These are phyloP conservation scores for Caiman crocodilus DNA, from an alignment of 2,797 vertebrate genomes.

Conservation along the genomic window DNA sequence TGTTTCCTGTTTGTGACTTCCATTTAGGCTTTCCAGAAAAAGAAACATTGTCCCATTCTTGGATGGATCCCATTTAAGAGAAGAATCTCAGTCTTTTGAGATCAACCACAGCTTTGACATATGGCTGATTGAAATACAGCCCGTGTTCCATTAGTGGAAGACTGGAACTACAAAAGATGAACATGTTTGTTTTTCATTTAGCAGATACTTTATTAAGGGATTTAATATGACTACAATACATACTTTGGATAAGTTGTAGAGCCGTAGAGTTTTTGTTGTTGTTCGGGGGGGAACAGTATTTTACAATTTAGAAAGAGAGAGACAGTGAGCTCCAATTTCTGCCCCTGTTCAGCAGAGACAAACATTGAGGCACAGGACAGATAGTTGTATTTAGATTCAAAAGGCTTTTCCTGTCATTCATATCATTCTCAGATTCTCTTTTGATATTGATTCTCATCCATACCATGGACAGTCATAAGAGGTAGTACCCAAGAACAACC, in stretches of 20 bases:
- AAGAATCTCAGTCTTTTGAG: conserved; percentile 47
- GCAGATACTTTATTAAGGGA: conserved; percentile 62
- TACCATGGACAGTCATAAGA: not conserved
- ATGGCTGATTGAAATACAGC: conserved; percentile 46
- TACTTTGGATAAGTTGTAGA: conserved; percentile 28
- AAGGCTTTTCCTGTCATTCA: not conserved
- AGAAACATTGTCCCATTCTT: conserved; percentile 14
- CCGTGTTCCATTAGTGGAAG: conserved; percentile 55
- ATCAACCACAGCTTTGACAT: conserved; percentile 22
- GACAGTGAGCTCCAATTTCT: not conserved
- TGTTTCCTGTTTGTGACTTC: conserved; percentile 10
- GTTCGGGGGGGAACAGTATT: not conserved
- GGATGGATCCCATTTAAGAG: conserved; percentile 60
- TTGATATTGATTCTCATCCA: not conserved
- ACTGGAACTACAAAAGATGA: conserved; percentile 63
- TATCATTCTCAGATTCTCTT: not conserved
- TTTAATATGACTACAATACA: conserved; percentile 63
- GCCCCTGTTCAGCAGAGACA: not conserved
- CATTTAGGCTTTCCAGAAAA: conserved; percentile 45
- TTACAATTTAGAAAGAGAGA: conserved; percentile 21
- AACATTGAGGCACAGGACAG: not conserved
- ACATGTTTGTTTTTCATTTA: conserved; percentile 65
- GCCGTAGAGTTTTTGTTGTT: conserved; percentile 22
- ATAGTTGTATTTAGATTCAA: not conserved
- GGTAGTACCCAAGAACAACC: not conserved